These are phyloP conservation scores for Dascyllus trimaculatus DNA, from an alignment of 2,113 vertebrate genomes.

Conservation along the genomic window DNA sequence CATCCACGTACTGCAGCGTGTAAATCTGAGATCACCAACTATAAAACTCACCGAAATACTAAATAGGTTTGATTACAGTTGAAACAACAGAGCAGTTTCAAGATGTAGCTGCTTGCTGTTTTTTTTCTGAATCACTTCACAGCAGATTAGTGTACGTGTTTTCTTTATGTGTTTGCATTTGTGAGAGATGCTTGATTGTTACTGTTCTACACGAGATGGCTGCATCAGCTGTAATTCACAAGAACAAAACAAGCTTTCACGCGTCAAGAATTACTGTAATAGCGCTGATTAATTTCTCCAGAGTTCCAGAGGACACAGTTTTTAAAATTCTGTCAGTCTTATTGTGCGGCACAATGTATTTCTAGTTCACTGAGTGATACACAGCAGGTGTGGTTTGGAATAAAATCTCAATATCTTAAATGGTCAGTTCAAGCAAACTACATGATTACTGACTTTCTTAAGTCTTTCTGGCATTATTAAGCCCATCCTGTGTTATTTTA, in stretches of 20 bases:
- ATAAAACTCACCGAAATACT: not conserved
- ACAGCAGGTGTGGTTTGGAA: too few species aligned
- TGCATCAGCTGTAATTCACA: constrained; percentile 9
- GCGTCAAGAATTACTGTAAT: not conserved
- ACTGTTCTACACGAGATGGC: not conserved
- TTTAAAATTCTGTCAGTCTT: not conserved
- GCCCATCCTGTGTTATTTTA: too few species aligned
- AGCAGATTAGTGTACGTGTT: not conserved
- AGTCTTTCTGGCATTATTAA: too few species aligned
- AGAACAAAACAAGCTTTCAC: not conserved
- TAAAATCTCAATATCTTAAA: too few species aligned
- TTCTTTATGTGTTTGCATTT: not conserved
- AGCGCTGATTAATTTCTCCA: not conserved
- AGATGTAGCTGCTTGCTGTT: too few species aligned
- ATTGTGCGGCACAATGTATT: too few species aligned
- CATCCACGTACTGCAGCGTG: not conserved
- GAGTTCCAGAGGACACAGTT: not conserved
- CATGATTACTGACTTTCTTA: too few species aligned
- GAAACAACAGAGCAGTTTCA: too few species aligned
- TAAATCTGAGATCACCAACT: constrained; percentile 6
- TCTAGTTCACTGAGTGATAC: too few species aligned
- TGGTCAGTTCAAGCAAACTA: too few species aligned
- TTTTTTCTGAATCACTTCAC: not conserved
- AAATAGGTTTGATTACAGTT: not conserved
- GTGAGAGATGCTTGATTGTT: not conserved